Evolutionary conservation across 2,888 invertebrate species (phyloP).

Genomic region (Lithophane leautieri): DNA sequence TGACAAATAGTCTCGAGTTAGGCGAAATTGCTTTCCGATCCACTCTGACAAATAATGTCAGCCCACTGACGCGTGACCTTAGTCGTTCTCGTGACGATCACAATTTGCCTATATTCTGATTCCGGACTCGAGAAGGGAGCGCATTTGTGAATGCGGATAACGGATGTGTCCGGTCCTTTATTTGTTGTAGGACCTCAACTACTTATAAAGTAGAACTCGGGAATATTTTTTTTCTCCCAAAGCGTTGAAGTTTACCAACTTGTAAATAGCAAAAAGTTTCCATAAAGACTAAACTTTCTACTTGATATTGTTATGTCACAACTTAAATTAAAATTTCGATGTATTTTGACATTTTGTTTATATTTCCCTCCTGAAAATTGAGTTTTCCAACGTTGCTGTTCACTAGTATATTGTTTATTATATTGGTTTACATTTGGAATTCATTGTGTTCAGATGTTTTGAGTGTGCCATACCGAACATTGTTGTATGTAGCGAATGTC

Average conservation of each 20-base stretch:
- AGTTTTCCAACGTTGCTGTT: slow-evolving; percentile 33
- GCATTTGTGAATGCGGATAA: slow-evolving; percentile 78
- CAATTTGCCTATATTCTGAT: slow-evolving; percentile 82
- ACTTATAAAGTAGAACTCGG: slow-evolving; percentile 72
- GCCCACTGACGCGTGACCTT: slow-evolving; percentile 86
- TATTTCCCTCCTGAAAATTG: slow-evolving; percentile 57
- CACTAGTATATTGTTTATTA: slow-evolving; percentile 6
- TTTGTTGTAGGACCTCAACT: slow-evolving; percentile 73
- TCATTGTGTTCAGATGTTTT: slow-evolving; percentile 56
- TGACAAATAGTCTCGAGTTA: slow-evolving; percentile 89
- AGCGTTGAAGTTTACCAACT: slow-evolving; percentile 68
- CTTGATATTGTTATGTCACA: slow-evolving; percentile 69
- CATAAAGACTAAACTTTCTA: slow-evolving; percentile 67
- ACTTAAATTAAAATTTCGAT: slow-evolving; percentile 68
- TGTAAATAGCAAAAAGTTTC: slow-evolving; percentile 68
- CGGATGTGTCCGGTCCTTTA: slow-evolving; percentile 77
- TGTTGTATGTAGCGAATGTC: slow-evolving; percentile 33
- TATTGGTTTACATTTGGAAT: slow-evolving; percentile 55
- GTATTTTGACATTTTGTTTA: slow-evolving; percentile 61
- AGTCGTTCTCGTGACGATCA: slow-evolving; percentile 84
- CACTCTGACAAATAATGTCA: slow-evolving; percentile 89
- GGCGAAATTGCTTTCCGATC: slow-evolving; percentile 89
- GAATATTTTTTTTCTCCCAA: slow-evolving; percentile 70
- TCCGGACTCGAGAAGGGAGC: slow-evolving; percentile 74
- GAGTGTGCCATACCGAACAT: slow-evolving; percentile 40